Percentiles rank a stretch among this genome's conserved stretches.
Evolutionary conservation across 1,140 invertebrate genomes (phyloP).

Genomic region (Idris sp.): DNA sequence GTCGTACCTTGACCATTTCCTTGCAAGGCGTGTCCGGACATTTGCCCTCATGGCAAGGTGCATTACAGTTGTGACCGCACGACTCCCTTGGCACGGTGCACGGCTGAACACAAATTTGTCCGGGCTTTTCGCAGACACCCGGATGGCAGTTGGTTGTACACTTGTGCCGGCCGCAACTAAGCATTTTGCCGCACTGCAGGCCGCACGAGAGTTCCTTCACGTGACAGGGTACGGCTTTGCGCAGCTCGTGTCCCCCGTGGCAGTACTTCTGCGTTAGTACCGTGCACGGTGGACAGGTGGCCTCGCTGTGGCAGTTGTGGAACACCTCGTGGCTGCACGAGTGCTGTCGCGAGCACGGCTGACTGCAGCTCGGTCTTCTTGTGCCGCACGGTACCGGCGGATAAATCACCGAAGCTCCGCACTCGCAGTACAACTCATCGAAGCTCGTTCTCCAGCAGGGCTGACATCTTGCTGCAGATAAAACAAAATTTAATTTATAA

Average conservation of each 20-base stretch:
- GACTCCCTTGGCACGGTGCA: conserved; percentile 82
- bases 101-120: conserved; percentile 86
- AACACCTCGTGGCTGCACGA: conserved; percentile 88
- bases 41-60: conserved; percentile 85
- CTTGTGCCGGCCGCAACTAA: conserved; percentile 88
- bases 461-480: conserved; percentile 85
- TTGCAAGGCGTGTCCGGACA: conserved; percentile 86
- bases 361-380: conserved; percentile 86
- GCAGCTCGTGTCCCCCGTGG: conserved; percentile 91
- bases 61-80: conserved; percentile 90
- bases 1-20: conserved; percentile 78
- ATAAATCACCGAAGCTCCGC: conserved; percentile 89
- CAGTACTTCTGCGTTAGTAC: conserved; percentile 92
- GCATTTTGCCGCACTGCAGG: conserved; percentile 86
- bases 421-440: conserved; percentile 94
- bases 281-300: conserved; percentile 94
- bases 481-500: no score
- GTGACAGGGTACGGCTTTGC: conserved; percentile 93
- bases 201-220: conserved; percentile 94
- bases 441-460: conserved; percentile 91
- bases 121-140: conserved; percentile 79
- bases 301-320: conserved; percentile 86
- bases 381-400: conserved; percentile 96
- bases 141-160: conserved; percentile 84
- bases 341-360: conserved; percentile 87